phyloP scores from a whole-genome alignment of 2,888 invertebrate species.

The Chalcosyrphus nemorum region DNA sequence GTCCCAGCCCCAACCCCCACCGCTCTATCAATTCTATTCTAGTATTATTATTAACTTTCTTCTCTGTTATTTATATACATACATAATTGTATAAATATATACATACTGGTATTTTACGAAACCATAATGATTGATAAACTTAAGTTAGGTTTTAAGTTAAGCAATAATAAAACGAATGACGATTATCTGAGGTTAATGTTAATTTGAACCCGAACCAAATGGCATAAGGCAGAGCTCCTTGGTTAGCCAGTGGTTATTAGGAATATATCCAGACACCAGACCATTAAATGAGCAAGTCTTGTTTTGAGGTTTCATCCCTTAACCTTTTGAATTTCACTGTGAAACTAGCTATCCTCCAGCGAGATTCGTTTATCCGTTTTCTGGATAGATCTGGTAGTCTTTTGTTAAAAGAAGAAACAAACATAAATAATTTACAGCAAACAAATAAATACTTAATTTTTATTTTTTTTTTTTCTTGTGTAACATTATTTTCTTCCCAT shows the following conservation, averaged over 20 bases:
- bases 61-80: constrained; percentile 41
- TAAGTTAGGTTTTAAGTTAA: constrained; percentile 52
- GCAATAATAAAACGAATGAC: neutral
- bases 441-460: neutral
- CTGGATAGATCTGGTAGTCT: constrained; percentile 2
- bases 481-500: neutral
- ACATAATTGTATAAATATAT: constrained; percentile 23
- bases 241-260: too few species aligned
- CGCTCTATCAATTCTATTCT: constrained; percentile 25
- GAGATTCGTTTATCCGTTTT: constrained; percentile 16
- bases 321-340: neutral
- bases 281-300: neutral
- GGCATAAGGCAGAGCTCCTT: too few species aligned
- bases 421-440: neutral
- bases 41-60: constrained; percentile 2
- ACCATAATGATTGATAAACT: constrained; percentile 23
- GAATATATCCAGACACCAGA: neutral
- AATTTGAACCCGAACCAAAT: neutral
- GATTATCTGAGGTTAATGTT: neutral
- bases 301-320: neutral
- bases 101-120: constrained; percentile 25
- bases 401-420: neutral
- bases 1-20: constrained; percentile 9
- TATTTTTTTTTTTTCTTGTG: neutral
- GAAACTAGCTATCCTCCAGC: neutral